Evolutionary conservation across 2,113 vertebrate species (phyloP), one percentile per base, ranked within the genome.

Genomic region (Psettodes erumei): DNA sequence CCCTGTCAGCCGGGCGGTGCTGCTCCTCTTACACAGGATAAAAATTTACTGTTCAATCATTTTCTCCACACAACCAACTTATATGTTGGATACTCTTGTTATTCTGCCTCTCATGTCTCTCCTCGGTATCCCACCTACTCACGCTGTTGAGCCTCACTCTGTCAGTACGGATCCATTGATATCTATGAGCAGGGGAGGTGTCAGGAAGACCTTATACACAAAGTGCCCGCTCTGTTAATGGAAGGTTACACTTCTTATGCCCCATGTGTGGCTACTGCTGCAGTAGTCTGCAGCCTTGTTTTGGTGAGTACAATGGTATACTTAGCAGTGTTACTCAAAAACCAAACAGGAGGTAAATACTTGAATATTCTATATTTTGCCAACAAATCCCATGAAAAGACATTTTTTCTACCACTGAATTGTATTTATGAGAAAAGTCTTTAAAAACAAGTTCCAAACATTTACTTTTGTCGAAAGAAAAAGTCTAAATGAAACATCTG

Each of bases 141-240:
- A 15, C 19, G 16, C 13, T 28, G 32, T 8, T 33, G 48, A 59
- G 63, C 71, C 59, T 19, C 40, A 12, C 35, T 37, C 47, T 51
- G 55, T 71, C 27, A 28, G 45, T 38, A 23, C 13, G 62, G 62
- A 28, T 45, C 65, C 61, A 59, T 33, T 43, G n/a, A 77, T 60
- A 64, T 43, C 25, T 23, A 30, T 21, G 42, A 79, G 68, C 37
- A 28, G 6, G 0, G 6, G 3, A 63, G 38, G 23, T 23, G 71
- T 66, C 68, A 23, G 19, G 47, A 21, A 47, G 35, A 81, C 79
- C 65, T 60, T 33, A 56, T 72, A 12, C 12, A 53, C 35, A 69
- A 11, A 65, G 69, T 67, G 37, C 81, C 55, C 15, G 66, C 43
- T 75, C n/a, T 55, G 61, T 72, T 71, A 78, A 61, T 61, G 51